Conservation (phyloP, 2,797 vertebrate genomes). For the Eulemur mongoz region DNA sequence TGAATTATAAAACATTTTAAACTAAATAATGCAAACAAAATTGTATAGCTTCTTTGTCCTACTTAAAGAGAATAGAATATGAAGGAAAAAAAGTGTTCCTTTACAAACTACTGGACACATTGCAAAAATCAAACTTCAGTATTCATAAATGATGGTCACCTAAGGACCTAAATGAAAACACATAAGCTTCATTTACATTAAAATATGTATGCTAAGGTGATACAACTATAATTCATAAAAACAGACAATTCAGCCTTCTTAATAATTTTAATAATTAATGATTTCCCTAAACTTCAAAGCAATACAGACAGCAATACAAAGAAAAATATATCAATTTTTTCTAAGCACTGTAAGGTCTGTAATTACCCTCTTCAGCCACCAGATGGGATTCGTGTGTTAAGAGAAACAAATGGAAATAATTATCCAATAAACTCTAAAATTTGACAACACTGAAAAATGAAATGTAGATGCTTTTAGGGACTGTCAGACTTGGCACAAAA, state of each 20-base stretch:
- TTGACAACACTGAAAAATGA: background rate
- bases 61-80: background rate
- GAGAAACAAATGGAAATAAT: background rate
- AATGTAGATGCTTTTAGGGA: background rate
- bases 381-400: conserved; percentile 33
- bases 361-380: conserved; percentile 46
- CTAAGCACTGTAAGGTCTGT: background rate
- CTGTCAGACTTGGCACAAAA: background rate
- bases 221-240: background rate
- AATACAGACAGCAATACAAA: background rate
- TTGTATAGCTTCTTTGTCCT: background rate
- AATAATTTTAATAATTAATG: conserved; percentile 13
- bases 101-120: background rate
- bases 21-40: background rate
- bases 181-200: background rate
- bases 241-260: background rate
- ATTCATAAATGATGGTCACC: background rate
- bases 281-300: conserved; percentile 1
- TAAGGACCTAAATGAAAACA: background rate
- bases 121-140: background rate
- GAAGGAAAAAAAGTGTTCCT: background rate
- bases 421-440: background rate
- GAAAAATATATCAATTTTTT: background rate
- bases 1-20: background rate
- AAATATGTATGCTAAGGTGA: background rate